Base-by-base conservation (phyloP, 2,797 vertebrate genomes). In the Syngnathus acus region DNA sequence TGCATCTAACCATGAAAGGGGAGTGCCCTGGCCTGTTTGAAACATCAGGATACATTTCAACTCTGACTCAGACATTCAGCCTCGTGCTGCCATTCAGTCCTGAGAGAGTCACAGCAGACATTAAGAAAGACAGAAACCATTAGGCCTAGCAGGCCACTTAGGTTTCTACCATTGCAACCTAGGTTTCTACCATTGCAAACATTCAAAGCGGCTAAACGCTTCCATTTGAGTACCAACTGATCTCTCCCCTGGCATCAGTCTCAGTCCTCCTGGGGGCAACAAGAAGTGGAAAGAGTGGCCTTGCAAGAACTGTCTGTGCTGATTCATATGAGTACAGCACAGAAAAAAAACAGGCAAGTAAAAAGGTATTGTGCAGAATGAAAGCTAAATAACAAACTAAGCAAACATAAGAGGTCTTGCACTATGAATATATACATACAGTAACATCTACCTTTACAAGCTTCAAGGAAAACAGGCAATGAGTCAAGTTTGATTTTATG, bases 1-100 rank as follows among this genome's bases (percentile, higher is more conserved):
- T 76, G 73, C 77, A 69, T 81, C 75, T 77, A 67, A 53, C 79
- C 77, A 64, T 63, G 75, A 75, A 74, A 51, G 78, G 83, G 71
- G 65, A 84, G 88, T 83, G 81, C 71, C 76, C 67, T 58, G 58
- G 69, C 81, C 77, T 79, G n/a, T 85, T 83, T 79, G 73, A 84
- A 83, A 81, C 79, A 84, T 76, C 65, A 62, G 82, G 86, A 81
- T 88, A 71, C 68, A 83, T 90, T 89, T 87, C 82, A 85, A 73
- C 82, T 47, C 77, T 84, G 81, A 75, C 77, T 87, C 75, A 82
- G 77, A 78, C 73, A 81, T 82, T 82, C 83, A 82, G 79, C 70
- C 0, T 43, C 7, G 42, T 68, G 74, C 83, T 76, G 82, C 82
- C 74, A 70, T 70, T 62, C 68, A 75, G 80, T 85, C 87, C 87